These are phyloP conservation scores for Leptinotarsa tumamoca DNA, from an alignment of 2,888 invertebrate species.

Conservation along the genomic window DNA sequence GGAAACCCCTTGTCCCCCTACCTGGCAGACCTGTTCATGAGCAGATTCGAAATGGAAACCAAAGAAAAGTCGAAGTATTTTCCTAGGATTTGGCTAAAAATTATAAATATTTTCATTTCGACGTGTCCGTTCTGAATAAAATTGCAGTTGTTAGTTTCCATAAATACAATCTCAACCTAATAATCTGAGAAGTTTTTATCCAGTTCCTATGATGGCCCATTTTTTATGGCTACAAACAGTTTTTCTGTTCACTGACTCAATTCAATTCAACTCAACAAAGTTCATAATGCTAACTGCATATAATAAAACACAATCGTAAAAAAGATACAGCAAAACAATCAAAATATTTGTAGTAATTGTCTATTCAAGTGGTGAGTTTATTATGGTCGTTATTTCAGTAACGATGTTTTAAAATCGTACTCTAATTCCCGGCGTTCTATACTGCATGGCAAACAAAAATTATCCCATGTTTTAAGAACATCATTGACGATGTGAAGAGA, in stretches of 20 bases:
- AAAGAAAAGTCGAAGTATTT: too few relatives aligned
- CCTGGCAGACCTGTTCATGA: too few relatives aligned
- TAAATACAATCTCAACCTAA: too few relatives aligned
- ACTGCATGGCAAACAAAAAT: not conserved
- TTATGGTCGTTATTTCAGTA: not conserved
- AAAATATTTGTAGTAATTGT: not conserved
- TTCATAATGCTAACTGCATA: not conserved
- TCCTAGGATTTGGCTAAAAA: too few relatives aligned
- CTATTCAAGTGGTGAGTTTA: not conserved
- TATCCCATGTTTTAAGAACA: not conserved
- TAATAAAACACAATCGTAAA: not conserved
- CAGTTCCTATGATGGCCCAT: too few relatives aligned
- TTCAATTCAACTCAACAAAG: not conserved
- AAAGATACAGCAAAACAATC: not conserved
- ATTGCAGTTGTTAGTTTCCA: too few relatives aligned
- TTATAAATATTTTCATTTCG: too few relatives aligned
- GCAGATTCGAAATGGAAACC: too few relatives aligned
- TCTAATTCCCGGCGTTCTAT: not conserved
- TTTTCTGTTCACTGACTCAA: not conserved
- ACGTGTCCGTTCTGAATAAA: too few relatives aligned
- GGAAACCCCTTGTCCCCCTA: too few relatives aligned
- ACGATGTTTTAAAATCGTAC: not conserved
- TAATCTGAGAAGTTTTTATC: too few relatives aligned
- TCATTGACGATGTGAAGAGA: too few relatives aligned
- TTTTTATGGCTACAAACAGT: not conserved